A percentile compares a stretch with the other conserved stretches of the same genome.
These are phyloP conservation scores for Hipposideros armiger DNA, from an alignment of 2,113 vertebrate species.

Conservation along the genomic window DNA sequence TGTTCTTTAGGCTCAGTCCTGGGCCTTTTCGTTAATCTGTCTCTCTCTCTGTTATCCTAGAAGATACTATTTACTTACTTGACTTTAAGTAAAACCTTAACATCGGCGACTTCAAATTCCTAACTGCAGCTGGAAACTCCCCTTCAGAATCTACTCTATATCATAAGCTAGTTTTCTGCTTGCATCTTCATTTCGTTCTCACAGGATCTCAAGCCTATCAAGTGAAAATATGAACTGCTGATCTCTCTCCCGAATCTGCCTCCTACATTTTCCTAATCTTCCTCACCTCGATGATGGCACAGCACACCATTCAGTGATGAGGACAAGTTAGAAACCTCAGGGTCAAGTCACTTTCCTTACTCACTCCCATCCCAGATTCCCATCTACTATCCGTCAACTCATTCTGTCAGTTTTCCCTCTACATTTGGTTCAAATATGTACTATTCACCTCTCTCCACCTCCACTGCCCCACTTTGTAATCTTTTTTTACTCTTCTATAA, in stretches of 20 bases:
- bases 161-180: not conserved
- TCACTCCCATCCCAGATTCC: not conserved
- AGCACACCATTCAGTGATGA: not conserved
- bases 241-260: not conserved
- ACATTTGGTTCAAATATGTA: not conserved
- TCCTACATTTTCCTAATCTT: not conserved
- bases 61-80: not conserved
- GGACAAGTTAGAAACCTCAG: not conserved
- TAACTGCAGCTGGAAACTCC: not conserved
- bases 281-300: not conserved
- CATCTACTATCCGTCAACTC: not conserved
- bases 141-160: not conserved
- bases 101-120: not conserved
- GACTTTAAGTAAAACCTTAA: conserved; percentile 5
- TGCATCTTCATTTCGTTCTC: not conserved
- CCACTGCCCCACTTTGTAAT: not conserved
- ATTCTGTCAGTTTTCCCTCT: not conserved
- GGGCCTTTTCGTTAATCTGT: not conserved
- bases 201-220: not conserved
- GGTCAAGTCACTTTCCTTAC: not conserved
- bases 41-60: not conserved
- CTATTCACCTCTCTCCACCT: not conserved
- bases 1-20: not conserved
- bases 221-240: not conserved
- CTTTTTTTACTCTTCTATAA: not conserved